These are phyloP conservation scores for Erannis defoliaria DNA, from an alignment of 2,888 invertebrate genomes.

Conservation along the genomic window DNA sequence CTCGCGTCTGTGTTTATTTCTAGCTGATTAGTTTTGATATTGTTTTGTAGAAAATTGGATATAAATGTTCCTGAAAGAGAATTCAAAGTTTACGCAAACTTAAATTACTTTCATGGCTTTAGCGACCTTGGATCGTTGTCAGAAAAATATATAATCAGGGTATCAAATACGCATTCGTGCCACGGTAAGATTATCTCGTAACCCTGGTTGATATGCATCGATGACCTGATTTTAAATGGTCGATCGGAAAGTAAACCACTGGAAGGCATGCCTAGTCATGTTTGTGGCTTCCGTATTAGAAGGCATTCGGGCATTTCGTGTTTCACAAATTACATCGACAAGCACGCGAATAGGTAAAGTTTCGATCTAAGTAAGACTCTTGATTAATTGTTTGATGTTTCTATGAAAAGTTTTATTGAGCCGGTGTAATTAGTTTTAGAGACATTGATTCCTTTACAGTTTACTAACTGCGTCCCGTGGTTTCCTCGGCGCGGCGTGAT, in stretches of 20 bases:
- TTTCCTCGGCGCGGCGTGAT: too few species aligned
- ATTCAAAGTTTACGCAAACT: constrained; percentile 25
- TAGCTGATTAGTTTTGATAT: constrained; percentile 89
- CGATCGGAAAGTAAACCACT: constrained; percentile 39
- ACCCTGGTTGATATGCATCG: constrained; percentile 44
- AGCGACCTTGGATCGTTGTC: constrained; percentile 24
- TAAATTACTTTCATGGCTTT: constrained; percentile 13
- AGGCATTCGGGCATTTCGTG: constrained; percentile 45
- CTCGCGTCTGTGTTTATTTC: constrained; percentile 89
- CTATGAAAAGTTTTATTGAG: constrained; percentile 7
- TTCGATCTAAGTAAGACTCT: constrained; percentile 28
- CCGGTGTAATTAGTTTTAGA: background rate
- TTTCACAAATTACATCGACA: constrained; percentile 50
- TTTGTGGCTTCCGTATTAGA: constrained; percentile 44
- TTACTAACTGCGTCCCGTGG: too few species aligned
- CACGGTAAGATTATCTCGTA: constrained; percentile 23
- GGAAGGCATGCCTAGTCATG: constrained; percentile 37
- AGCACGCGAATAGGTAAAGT: constrained; percentile 50
- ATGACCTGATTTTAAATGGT: constrained; percentile 52
- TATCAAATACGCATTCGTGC: constrained; percentile 33
- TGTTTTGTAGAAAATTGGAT: constrained; percentile 87
- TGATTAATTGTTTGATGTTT: constrained; percentile 26
- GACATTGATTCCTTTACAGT: too few species aligned
- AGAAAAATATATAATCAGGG: constrained; percentile 8
- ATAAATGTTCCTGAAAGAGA: constrained; percentile 85